Base-by-base conservation (phyloP, 2,113 vertebrate genomes). In the Sinocyclocheilus anophthalmus region DNA sequence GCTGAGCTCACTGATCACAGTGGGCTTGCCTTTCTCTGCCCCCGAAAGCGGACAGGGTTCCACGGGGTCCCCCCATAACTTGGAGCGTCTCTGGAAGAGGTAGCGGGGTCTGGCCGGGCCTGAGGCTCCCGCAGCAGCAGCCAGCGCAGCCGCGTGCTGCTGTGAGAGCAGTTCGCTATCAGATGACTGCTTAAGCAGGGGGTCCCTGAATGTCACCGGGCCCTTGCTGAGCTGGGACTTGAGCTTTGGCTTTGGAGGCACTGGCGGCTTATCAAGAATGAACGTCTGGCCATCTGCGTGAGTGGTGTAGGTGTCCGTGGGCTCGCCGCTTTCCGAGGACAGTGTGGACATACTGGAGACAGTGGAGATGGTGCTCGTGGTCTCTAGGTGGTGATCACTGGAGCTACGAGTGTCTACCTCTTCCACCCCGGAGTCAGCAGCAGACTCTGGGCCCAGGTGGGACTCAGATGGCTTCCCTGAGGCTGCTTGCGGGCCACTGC, bases 171-270 rank as follows among this genome's bases (percentile, higher is more conserved):
- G 96, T 96, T 99, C 98, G 85, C 98, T 99, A 96, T 99, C 98
- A 87, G 98, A 99, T 95, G 97, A 98, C 96, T 99, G 98, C 95
- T 99, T 99, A 92, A 99, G 96, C 94, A 99, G 96, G 89, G 98
- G 98, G 96, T 99, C 98, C 97, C 98, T 98, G 98, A 99, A 99
- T 91, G 97, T 99, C 94, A 98, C 98, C 77, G 98, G 96, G 95
- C 97, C 97, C 96, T 98, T 99, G 95, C 96, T 96, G 95, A 98
- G 96, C 92, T 98, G 98, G 95, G 98, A 98, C 96, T 99, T 99
- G 95, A 99, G 97, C 95, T 99, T 97, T 92, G 98, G 98, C 95
- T 99, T 99, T 92, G 98, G 98, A 99, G 98, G 98, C 98, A 99
- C 98, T 97, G 98, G 98, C 91, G 98, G 98, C 97, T 99, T 99